phyloP scores from a whole-genome alignment of 2,113 vertebrate species.

The Daubentonia madagascariensis region DNA sequence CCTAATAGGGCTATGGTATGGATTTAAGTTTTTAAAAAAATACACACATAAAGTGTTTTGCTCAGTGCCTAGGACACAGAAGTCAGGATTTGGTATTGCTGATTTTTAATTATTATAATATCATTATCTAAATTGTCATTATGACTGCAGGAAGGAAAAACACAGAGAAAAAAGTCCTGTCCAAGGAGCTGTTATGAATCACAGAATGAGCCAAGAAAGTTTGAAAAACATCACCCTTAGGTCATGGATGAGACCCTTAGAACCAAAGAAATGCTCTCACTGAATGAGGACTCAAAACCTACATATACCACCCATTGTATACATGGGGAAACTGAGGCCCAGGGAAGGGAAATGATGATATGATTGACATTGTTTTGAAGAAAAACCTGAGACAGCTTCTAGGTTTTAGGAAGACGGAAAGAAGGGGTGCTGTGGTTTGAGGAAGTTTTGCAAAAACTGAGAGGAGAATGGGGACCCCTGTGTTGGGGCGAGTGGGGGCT shows the following conservation, averaged over 20 bases:
- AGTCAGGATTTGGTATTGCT: neutral
- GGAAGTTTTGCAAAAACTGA: neutral
- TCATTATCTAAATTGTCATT: neutral
- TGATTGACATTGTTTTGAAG: neutral
- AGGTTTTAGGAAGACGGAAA: neutral
- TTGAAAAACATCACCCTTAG: neutral
- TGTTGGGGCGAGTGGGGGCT: neutral
- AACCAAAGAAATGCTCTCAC: neutral
- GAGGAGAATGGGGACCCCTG: neutral
- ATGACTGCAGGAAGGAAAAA: constrained; percentile 8
- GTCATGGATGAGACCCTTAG: neutral
- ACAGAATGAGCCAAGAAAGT: neutral
- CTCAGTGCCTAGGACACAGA: neutral
- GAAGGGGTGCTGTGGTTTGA: rapidly evolving
- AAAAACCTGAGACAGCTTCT: neutral
- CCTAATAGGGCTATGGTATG: neutral
- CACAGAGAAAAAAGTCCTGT: neutral
- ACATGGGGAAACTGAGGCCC: neutral
- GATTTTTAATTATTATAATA: neutral
- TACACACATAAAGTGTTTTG: neutral
- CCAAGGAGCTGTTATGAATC: constrained; percentile 40
- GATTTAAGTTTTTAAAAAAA: neutral
- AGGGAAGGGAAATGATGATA: neutral
- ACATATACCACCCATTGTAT: rapidly evolving
- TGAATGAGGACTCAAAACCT: neutral